phyloP scores from a whole-genome alignment of 2,113 vertebrate genomes.

The Pteruthius melanotis region DNA sequence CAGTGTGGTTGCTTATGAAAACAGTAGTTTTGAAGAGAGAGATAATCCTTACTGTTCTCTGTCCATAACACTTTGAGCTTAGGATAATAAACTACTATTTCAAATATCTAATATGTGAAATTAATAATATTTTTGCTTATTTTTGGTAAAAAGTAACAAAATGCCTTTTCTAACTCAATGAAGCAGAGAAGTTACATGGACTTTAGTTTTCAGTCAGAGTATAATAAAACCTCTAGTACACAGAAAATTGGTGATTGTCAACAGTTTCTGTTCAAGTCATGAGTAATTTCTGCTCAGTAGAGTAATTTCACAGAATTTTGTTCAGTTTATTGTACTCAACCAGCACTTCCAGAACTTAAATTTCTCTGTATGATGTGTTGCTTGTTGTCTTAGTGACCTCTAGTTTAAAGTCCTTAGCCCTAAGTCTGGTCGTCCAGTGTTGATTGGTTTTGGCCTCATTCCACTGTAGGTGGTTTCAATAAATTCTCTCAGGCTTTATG shows the following conservation, averaged over 20 bases:
- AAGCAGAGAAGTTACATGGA: neutral
- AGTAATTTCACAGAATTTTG: neutral
- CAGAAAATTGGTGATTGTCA: neutral
- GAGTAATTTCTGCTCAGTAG: neutral
- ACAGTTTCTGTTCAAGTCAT: neutral
- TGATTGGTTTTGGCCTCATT: constrained; percentile 54
- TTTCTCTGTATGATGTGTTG: neutral
- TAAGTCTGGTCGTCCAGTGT: constrained; percentile 25
- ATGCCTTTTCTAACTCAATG: neutral
- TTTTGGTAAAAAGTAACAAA: neutral
- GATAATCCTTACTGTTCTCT: neutral
- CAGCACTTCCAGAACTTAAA: neutral
- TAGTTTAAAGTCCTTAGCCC: neutral
- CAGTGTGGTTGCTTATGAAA: neutral
- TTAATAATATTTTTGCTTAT: neutral
- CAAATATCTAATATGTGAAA: neutral
- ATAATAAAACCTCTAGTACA: neutral
- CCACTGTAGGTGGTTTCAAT: constrained; percentile 45
- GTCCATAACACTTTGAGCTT: neutral
- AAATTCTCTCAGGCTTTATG: constrained; percentile 62
- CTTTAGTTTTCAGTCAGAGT: neutral
- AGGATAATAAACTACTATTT: neutral
- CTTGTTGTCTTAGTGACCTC: neutral
- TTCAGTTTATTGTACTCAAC: neutral
- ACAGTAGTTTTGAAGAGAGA: neutral